phyloP scores from a whole-genome alignment of 1,140 invertebrate genomes.

The Cyclina sinensis region DNA sequence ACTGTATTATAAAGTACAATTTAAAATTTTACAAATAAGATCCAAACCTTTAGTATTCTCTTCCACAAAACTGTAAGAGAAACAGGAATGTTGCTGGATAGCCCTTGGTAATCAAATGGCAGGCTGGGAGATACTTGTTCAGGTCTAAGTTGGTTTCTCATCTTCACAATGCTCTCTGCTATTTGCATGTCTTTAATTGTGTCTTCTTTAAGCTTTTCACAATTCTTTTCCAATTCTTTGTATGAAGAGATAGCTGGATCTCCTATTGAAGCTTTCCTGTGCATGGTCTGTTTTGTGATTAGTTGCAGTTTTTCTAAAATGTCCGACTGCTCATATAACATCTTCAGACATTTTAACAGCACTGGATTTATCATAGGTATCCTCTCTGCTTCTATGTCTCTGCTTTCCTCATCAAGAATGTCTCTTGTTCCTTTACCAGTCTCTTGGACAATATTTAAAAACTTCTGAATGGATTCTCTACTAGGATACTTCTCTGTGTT shows the following conservation, averaged over 20 bases:
- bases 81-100: background rate
- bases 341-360: constrained; percentile 19
- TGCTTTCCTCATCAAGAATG: background rate
- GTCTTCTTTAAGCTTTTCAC: background rate
- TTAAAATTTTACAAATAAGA: too few relatives aligned
- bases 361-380: background rate
- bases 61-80: background rate
- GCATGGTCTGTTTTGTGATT: background rate
- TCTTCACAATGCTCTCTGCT: background rate
- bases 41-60: background rate
- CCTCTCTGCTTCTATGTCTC: background rate
- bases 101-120: background rate
- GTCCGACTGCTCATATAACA: background rate
- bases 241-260: background rate
- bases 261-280: background rate
- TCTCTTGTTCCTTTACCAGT: background rate
- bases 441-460: background rate
- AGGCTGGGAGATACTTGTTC: background rate
- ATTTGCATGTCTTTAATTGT: background rate
- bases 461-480: background rate
- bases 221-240: background rate
- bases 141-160: background rate
- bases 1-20: too few relatives aligned
- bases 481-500: background rate
- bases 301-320: constrained; percentile 7